These are phyloP conservation scores for Beris chalybata DNA, from an alignment of 2,888 invertebrate species.

Conservation along the genomic window DNA sequence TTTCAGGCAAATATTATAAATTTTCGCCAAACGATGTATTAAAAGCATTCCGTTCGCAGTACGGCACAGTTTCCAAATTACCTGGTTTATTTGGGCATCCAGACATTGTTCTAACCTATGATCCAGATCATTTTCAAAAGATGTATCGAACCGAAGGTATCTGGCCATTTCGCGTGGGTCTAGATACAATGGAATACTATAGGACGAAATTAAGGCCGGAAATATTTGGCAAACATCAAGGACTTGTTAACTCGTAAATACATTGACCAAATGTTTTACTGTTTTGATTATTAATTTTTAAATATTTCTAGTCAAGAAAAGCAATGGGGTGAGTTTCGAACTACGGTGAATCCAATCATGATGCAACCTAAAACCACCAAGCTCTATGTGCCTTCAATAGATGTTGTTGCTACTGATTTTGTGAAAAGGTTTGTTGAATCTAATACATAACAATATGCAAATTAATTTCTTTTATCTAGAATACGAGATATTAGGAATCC, in stretches of 20 bases:
- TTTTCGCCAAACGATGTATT: not conserved
- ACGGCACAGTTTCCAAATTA: conserved; percentile 50
- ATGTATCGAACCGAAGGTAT: conserved; percentile 52
- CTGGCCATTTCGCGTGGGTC: conserved; percentile 49
- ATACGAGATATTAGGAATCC: conserved; percentile 50
- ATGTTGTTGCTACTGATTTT: conserved; percentile 53
- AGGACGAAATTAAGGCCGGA: conserved; percentile 45
- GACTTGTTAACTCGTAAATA: conserved; percentile 9
- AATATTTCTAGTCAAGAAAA: conserved; percentile 60
- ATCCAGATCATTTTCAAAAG: conserved; percentile 56
- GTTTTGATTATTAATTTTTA: conserved; percentile 50
- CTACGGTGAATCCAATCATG: conserved; percentile 65
- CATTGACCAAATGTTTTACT: not conserved
- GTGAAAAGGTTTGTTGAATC: conserved; percentile 37
- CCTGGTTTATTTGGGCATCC: conserved; percentile 44
- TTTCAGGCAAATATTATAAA: conserved; percentile 12
- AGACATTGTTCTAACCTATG: conserved; percentile 51
- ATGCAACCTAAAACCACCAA: conserved; percentile 61
- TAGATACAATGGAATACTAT: conserved; percentile 49
- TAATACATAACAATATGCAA: conserved; percentile 47
- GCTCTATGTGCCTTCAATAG: conserved; percentile 56
- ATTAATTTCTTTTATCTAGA: conserved; percentile 44
- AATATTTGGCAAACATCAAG: conserved; percentile 42
- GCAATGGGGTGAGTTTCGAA: conserved; percentile 68
- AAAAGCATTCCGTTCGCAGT: not conserved